These are phyloP conservation scores for Heliocidaris tuberculata DNA, from an alignment of 35 echinoderm and acorn worm genomes.

Conservation along the genomic window DNA sequence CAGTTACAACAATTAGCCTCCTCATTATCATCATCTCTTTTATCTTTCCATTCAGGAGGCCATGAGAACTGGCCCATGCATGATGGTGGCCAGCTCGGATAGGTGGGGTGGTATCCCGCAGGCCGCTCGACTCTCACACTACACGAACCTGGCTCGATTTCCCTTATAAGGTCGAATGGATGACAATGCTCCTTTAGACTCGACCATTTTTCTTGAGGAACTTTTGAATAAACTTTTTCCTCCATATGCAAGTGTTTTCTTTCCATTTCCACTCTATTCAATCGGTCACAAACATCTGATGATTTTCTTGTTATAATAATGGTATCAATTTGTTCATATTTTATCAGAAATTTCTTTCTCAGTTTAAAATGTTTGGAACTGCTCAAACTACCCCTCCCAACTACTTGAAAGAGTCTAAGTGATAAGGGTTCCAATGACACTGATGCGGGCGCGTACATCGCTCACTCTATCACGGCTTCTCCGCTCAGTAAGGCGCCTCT, in stretches of 20 bases:
- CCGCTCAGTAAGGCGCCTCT: background rate
- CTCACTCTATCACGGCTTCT: conserved; percentile 11
- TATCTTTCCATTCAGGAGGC: background rate
- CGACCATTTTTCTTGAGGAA: background rate
- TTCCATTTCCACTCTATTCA: background rate
- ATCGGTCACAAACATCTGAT: background rate
- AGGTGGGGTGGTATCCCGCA: background rate
- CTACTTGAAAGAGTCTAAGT: background rate
- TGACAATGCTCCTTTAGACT: conserved; percentile 3
- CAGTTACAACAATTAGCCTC: background rate
- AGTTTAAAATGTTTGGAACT: background rate
- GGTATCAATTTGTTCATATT: background rate
- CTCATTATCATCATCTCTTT: background rate
- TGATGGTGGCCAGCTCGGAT: background rate
- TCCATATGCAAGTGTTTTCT: background rate
- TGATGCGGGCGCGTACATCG: background rate
- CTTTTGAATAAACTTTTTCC: background rate
- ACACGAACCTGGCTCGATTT: background rate
- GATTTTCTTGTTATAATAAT: background rate
- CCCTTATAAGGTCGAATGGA: background rate
- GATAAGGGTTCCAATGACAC: background rate
- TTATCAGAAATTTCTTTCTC: background rate
- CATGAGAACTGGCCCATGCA: background rate
- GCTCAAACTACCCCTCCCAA: background rate
- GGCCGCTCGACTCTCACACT: background rate